Evolutionary conservation across 1,140 invertebrate genomes (phyloP), one percentile per base, ranked within the genome.

Genomic region (Akabosia matsudoensis): DNA sequence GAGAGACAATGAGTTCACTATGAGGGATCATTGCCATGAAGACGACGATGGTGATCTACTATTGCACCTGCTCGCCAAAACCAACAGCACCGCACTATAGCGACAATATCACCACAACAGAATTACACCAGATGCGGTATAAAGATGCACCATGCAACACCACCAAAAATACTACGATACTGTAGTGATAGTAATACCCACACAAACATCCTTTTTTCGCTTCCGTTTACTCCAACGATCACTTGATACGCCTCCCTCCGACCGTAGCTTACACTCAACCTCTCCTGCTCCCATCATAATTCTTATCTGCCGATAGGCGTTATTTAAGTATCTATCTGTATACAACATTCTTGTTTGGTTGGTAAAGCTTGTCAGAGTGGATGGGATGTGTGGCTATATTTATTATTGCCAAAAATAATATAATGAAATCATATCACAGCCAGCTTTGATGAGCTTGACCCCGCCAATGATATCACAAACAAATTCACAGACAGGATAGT

Each of bases 331-430:
- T n/a, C n/a, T n/a, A n/a, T n/a, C n/a, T n/a, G n/a, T n/a, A n/a
- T n/a, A n/a, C n/a, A n/a, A n/a, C n/a, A n/a, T n/a, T n/a, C n/a
- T n/a, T n/a, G n/a, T 72, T 76, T 73, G 77, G 74, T 70, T 83
- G 74, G 80, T 76, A 81, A 81, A 75, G 67, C 80, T 79, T 80
- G 76, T 84, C 88, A 89, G 88, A 89, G 88, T 89, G 88, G 87
- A 83, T 89, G 88, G 88, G 86, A 86, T 89, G 86, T 89, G 88
- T 86, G 82, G 81, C 3, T 56, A 56, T 16, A 82, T 83, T 78
- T 70, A 75, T 45, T 45, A 10, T 45, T 45, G 7, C 7, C 18
- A 45, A 10, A 45, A 45, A 45, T n/a, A 45, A 45, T 7, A 45
- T 7, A 45, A 45, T 45, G 18, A 18, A 82, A 33, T 88, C 88